Base-by-base conservation (phyloP, 2,888 invertebrate species). In the Limnephilus marmoratus region DNA sequence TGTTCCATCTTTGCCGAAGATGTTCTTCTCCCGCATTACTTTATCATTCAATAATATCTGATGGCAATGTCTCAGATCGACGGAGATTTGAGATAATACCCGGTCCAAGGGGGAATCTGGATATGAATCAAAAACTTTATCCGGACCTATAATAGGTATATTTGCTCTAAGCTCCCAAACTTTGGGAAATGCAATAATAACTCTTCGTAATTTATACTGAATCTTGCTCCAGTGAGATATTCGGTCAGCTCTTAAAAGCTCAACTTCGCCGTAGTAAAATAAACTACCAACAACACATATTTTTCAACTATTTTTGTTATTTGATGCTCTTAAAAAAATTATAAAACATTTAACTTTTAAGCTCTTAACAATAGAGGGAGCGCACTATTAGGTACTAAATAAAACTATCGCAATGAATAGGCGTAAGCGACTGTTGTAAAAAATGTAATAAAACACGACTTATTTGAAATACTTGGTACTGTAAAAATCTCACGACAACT, bases 21-120 rank as follows among this genome's bases (percentile, higher is more conserved):
- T n/a, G 68, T 13, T 86, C 29, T 45, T 24, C 86, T n/a, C 45
- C 45, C 86, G 45, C 24, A 86, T 87, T 53, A 68, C n/a, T 87
- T 87, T 90, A 92, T 92, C 90, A 92, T 92, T 92, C 90, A 92
- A 92, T 92, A 92, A 90, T 49, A 92, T 92, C 92, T 49, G 90
- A 92, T 81, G 68, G 31, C 85, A 49, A 86, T 90, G 92, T 85
- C 87, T 92, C 87, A 85, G 90, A 29, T 37, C 90, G 93, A 93
- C 90, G 80, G 80, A 93, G 88, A 87, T 87, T 90, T 49, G 68
- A 93, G 93, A 93, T 93, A 90, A 93, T 91, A 86, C 88, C 18
- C 37, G n/a, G 90, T 87, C 93, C 93, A 90, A 37, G 83, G 90
- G 93, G 91, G 93, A 91, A 93, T 93, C 91, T 91, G 81, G 90